Evolutionary conservation across 2,797 vertebrate species (phyloP), one percentile per base, ranked within the genome.

Genomic region (Ceryle rudis): DNA sequence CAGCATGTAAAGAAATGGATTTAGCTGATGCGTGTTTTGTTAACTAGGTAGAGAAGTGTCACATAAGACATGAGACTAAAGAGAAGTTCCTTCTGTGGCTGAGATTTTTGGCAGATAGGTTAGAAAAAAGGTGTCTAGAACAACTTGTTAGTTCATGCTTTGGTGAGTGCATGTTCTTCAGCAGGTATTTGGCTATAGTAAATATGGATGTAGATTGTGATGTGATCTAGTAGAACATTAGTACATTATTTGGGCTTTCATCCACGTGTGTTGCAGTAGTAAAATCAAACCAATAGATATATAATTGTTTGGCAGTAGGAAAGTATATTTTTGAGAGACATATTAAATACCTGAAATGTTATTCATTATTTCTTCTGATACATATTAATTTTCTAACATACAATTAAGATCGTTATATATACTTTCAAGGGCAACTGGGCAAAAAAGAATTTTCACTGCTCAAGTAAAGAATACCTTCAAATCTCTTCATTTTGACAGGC

Each of bases 401-500:
- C 19, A 65, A 82, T 47, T 67, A n/a, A 73, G 41, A 29, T 31
- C 61, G 41, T 74, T 35, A 12, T 18, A 4, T 37, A 35, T 66
- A 62, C 31, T 94, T 89, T 95, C 44, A 92, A 89, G 61, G 61
- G 14, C 26, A 96, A 88, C 33, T 67, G 33, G 31, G 20, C 19
- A 61, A 89, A 89, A 91, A 49, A 37, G 15, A 44, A 58, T 67
- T 94, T 95, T 95, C 95, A 49, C 88, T 23, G 9, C 65, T 93
- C 17, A 15, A 55, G 54, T 90, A 93, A 83, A 86, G 58, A 93
- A 91, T 64, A 90, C 77, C 14, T 91, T 95, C 62, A 33, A 82
- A n/a, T 93, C 54, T 25, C n/a, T 95, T 96, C 74, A 86, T 95
- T 96, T 96, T 96, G 95, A 96, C 90, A 96, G 60, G 49, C 28